Base-by-base conservation (phyloP, 1,140 invertebrate genomes). In the Polypedilum vanderplanki region DNA sequence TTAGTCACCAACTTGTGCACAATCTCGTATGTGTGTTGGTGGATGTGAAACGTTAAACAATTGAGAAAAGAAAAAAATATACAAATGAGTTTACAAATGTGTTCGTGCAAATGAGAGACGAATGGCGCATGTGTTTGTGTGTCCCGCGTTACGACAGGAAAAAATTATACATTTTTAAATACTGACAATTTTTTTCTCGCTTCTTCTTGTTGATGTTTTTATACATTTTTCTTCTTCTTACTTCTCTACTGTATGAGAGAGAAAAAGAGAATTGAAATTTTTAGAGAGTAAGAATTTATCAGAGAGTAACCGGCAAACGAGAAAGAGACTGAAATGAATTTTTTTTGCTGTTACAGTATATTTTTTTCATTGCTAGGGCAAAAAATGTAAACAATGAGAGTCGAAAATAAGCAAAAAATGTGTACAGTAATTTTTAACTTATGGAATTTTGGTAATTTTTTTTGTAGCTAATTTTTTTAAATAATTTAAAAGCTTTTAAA, bases 161-260 rank as follows among this genome's bases (percentile, higher is more conserved):
- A 70, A 18, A 18, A 70, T 70, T 70, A 70, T 20, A 22, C 17
- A 70, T 70, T 70, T 70, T 70, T 70, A 70, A 70, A 70, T 70
- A 70, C 65, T 33, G 24, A 33, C 24, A 33, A 33, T 33, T 70
- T 70, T 70, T 70, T 70, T 18, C 20, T 70, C 20, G 9, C 17
- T 70, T n/a, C 65, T 22, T 70, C 18, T 18, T 70, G 17, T 70
- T 70, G 17, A 18, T 22, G 65, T 18, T 70, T 70, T 20, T 12
- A 57, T n/a, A 57, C 46, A 46, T 8, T 67, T 67, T 67, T 67
- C 46, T 57, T 57, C 46, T 67, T 20, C 65, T 20, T 70, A n/a
- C 17, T 18, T 70, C 18, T 70, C 4, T 70, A 20, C 20, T 20
- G 18, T 70, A 9, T 18, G n/a, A 7, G 64, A 67, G 64, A 67